These are phyloP conservation scores for Circaetus gallicus DNA, from an alignment of 2,113 vertebrate genomes.

Conservation along the genomic window DNA sequence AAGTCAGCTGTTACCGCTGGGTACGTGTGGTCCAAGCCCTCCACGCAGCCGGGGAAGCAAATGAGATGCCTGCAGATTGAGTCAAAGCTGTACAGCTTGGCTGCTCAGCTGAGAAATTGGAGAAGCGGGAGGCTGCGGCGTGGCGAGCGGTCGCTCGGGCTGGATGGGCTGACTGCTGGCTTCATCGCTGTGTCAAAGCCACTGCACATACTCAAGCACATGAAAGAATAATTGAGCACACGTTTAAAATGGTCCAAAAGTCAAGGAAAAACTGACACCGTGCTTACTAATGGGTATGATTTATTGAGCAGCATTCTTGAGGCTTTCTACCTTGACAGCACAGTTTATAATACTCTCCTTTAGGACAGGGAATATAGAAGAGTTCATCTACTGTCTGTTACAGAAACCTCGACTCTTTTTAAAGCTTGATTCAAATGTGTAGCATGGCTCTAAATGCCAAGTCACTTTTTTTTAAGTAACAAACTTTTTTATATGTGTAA, in stretches of 20 bases:
- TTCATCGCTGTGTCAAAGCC: neutral
- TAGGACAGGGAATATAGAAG: neutral
- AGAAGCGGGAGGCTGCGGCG: neutral
- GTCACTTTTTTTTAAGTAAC: neutral
- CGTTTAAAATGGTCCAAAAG: slow-evolving; percentile 1
- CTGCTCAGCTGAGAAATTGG: neutral
- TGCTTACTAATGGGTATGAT: slow-evolving; percentile 14
- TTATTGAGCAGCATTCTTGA: neutral
- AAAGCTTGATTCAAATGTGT: neutral
- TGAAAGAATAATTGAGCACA: neutral
- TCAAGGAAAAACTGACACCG: neutral
- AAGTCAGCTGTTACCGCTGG: neutral
- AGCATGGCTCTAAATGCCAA: neutral
- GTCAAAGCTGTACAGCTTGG: neutral
- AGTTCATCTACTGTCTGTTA: neutral
- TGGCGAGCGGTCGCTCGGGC: neutral
- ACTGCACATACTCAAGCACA: neutral
- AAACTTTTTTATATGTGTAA: neutral
- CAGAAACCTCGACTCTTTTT: neutral
- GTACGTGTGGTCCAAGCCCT: neutral
- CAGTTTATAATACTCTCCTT: neutral
- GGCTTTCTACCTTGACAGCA: neutral
- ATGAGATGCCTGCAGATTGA: neutral
- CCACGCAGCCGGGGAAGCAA: neutral
- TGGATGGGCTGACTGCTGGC: neutral